Percentiles rank a stretch among this genome's conserved stretches.
phyloP scores from a whole-genome alignment of 37 sponge, comb jelly and placozoan genomes.

The Cliona cf. orientalis region DNA sequence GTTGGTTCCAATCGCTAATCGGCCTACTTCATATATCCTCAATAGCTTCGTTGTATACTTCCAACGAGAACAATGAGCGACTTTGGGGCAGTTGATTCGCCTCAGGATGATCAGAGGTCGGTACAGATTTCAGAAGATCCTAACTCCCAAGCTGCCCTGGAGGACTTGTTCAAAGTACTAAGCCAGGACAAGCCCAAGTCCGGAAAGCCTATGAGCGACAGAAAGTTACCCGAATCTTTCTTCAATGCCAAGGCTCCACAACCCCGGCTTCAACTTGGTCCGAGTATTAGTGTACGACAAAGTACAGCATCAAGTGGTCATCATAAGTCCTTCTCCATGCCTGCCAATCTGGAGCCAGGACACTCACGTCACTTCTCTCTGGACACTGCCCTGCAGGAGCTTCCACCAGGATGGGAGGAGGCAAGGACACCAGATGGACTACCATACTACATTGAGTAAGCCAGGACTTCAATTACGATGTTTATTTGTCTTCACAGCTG shows the following conservation, averaged over 20 bases:
- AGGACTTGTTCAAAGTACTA: constrained; percentile 46
- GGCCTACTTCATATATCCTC: background rate
- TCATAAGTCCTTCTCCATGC: constrained; percentile 43
- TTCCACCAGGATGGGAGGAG: constrained; percentile 86
- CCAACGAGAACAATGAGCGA: constrained; percentile 14
- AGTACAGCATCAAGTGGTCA: background rate
- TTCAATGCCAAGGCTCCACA: constrained; percentile 16
- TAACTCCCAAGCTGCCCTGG: constrained; percentile 37
- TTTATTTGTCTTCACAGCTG: background rate
- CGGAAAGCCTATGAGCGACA: constrained; percentile 32
- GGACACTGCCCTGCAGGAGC: constrained; percentile 9
- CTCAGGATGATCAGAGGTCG: constrained; percentile 15
- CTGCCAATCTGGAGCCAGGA: constrained; percentile 24
- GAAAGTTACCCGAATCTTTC: constrained; percentile 59
- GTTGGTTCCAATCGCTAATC: no score
- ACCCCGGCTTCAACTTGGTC: constrained; percentile 7
- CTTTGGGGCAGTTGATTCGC: background rate
- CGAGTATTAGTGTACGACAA: constrained; percentile 25
- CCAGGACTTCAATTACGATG: no score
- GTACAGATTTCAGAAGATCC: constrained; percentile 53
- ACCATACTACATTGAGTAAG: constrained; percentile 84
- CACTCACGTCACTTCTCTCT: constrained; percentile 20
- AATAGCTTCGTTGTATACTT: background rate
- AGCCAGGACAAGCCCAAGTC: background rate
- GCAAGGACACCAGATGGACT: constrained; percentile 69